Conservation (phyloP, 2,113 vertebrate species). For the Morone chrysops region DNA sequence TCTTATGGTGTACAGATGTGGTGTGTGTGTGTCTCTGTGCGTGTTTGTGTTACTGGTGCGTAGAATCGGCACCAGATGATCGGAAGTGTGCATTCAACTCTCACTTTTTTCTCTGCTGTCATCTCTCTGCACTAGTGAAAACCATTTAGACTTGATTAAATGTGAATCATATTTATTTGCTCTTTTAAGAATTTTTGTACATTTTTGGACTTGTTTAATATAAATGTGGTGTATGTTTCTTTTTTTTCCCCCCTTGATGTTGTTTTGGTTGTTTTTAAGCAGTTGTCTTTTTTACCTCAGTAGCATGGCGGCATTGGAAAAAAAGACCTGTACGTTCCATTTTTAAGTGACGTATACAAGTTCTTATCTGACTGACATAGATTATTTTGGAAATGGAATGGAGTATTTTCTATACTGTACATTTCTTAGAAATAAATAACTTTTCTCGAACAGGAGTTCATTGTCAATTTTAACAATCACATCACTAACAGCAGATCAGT, state of each 20-base stretch:
- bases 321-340: constrained; percentile 66
- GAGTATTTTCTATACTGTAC: constrained; percentile 87
- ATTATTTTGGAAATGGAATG: constrained; percentile 85
- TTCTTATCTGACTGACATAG: constrained; percentile 84
- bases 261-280: constrained; percentile 59
- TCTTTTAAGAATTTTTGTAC: constrained; percentile 81
- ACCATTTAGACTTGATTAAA: constrained; percentile 80
- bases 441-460: constrained; percentile 61
- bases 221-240: constrained; percentile 74
- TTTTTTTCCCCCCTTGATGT: constrained; percentile 32
- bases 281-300: constrained; percentile 79
- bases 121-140: constrained; percentile 82
- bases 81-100: constrained; percentile 54
- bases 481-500: background rate
- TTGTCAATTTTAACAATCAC: background rate
- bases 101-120: constrained; percentile 76
- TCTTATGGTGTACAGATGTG: constrained; percentile 54
- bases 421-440: constrained; percentile 87
- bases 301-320: constrained; percentile 72
- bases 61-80: constrained; percentile 45
- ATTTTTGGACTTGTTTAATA: constrained; percentile 81
- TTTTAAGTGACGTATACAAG: constrained; percentile 82
- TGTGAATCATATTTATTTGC: constrained; percentile 89
- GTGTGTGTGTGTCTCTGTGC: constrained; percentile 21
- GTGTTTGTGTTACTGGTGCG: constrained; percentile 44